Conservation (phyloP, 2,888 invertebrate species). For the Aleiodes alternator region DNA sequence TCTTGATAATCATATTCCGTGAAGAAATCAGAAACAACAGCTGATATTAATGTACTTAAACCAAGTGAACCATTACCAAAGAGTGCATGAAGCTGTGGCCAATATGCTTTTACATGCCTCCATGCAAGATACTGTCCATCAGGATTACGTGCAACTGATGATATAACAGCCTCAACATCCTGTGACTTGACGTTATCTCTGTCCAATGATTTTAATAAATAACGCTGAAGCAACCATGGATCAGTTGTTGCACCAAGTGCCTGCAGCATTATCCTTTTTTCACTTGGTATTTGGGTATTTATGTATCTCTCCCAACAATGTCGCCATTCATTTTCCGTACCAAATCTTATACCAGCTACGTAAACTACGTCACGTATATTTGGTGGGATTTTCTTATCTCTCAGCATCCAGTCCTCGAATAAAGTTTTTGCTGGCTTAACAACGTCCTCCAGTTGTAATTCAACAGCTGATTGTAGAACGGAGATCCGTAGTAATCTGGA, state of each 20-base stretch:
- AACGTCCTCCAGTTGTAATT: conserved; percentile 83
- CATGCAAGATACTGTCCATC: conserved; percentile 84
- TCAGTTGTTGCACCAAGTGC: conserved; percentile 84
- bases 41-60: conserved; percentile 81
- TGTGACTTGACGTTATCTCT: conserved; percentile 83
- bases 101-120: conserved; percentile 84
- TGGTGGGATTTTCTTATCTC: conserved; percentile 81
- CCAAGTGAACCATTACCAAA: conserved; percentile 82
- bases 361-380: conserved; percentile 86
- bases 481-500: conserved; percentile 84
- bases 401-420: conserved; percentile 85
- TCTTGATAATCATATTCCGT: conserved; percentile 86
- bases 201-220: conserved; percentile 84
- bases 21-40: conserved; percentile 82
- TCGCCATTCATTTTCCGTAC: conserved; percentile 85
- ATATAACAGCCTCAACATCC: conserved; percentile 84
- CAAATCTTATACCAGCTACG: conserved; percentile 81
- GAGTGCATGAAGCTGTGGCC: conserved; percentile 80
- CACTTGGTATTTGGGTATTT: conserved; percentile 82
- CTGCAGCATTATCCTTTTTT: conserved; percentile 83
- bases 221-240: conserved; percentile 89
- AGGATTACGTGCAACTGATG: conserved; percentile 84
- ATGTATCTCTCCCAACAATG: conserved; percentile 85
- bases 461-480: conserved; percentile 84
- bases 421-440: conserved; percentile 82